A percentile compares a stretch with the other conserved stretches of the same genome.
phyloP scores from a whole-genome alignment of 2,888 invertebrate species.

The Patella ulyssiponensis region DNA sequence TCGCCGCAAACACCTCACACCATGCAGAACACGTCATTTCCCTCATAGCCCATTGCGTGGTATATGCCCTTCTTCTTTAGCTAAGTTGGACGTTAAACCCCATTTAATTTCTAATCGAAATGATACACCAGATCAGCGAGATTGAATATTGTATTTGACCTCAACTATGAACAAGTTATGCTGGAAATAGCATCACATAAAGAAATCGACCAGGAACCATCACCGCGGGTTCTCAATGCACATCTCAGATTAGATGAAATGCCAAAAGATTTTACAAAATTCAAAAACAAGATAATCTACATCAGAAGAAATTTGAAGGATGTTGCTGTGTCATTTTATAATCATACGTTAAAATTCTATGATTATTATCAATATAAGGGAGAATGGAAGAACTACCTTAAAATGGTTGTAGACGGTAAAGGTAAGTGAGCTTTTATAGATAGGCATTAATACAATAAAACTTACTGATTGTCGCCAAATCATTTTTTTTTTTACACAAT shows the following conservation, averaged over 20 bases:
- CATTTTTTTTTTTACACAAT: too few species aligned
- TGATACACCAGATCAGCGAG: too few species aligned
- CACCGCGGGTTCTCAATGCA: slow-evolving; percentile 33
- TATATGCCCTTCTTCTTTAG: too few species aligned
- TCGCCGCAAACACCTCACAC: too few species aligned
- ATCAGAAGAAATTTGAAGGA: slow-evolving; percentile 38
- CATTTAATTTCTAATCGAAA: too few species aligned
- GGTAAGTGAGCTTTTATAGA: background rate
- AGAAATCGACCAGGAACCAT: slow-evolving; percentile 18
- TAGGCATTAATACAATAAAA: too few species aligned
- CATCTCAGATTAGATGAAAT: slow-evolving; percentile 25
- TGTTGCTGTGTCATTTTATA: slow-evolving; percentile 38
- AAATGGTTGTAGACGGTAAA: slow-evolving; percentile 28
- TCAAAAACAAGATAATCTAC: slow-evolving; percentile 31
- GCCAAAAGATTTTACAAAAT: slow-evolving; percentile 21
- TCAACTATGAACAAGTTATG: slow-evolving; percentile 16
- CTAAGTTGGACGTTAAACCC: too few species aligned
- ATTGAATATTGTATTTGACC: too few species aligned
- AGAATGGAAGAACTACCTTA: slow-evolving; percentile 33
- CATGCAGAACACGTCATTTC: too few species aligned
- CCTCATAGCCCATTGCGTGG: too few species aligned
- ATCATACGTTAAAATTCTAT: slow-evolving; percentile 33
- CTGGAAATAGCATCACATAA: slow-evolving; percentile 27
- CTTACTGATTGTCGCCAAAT: too few species aligned
- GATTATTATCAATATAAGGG: slow-evolving; percentile 24